These are phyloP conservation scores for Lytechinus pictus DNA, from an alignment of 35 echinoderm and acorn worm genomes.

Conservation along the genomic window DNA sequence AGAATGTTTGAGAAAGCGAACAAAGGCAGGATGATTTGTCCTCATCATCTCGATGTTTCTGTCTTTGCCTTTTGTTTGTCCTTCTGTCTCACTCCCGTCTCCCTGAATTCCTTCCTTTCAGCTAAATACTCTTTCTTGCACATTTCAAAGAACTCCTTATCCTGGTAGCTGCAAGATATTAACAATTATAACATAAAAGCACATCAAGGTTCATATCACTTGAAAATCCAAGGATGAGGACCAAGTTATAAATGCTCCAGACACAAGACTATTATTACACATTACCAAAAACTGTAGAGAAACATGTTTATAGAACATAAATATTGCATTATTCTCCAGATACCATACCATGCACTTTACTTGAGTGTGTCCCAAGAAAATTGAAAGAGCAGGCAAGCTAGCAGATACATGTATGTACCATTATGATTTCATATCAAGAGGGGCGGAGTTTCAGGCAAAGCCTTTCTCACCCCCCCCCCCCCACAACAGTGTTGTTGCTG, in stretches of 20 bases:
- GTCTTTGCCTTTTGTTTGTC: constrained; percentile 40
- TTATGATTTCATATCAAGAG: too few species aligned
- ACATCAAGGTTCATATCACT: not conserved
- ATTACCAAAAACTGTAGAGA: not conserved
- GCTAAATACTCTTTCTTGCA: constrained; percentile 90
- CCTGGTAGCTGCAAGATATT: constrained; percentile 70
- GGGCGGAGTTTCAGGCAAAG: too few species aligned
- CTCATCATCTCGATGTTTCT: not conserved
- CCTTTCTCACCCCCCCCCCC: too few species aligned
- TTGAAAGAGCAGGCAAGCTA: too few species aligned
- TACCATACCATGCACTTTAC: not conserved
- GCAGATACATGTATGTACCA: too few species aligned
- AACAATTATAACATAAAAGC: not conserved
- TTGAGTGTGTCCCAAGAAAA: not conserved
- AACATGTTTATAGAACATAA: too few species aligned
- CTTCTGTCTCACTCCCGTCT: constrained; percentile 71
- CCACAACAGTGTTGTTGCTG: too few species aligned
- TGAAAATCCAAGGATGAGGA: not conserved
- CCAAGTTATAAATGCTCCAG: not conserved
- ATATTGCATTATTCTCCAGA: not conserved
- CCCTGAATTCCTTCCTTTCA: constrained; percentile 82
- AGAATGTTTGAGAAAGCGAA: not conserved
- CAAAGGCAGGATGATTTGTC: not conserved
- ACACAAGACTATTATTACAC: not conserved
- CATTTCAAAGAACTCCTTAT: constrained; percentile 77